phyloP scores from a whole-genome alignment of 1,140 invertebrate species.

The Saccostrea cuccullata region DNA sequence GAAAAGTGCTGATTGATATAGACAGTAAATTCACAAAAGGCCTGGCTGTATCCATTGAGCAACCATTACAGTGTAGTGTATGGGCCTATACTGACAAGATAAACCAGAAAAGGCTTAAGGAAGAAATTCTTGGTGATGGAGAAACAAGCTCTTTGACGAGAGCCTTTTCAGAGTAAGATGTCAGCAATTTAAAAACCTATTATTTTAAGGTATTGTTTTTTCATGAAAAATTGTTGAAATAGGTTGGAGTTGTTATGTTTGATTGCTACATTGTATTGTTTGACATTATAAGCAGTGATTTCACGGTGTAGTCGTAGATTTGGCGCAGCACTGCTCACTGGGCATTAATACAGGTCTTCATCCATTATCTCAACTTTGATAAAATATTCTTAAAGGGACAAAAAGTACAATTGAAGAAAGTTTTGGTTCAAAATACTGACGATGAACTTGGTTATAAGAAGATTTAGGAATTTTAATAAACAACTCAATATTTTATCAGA shows the following conservation, averaged over 20 bases:
- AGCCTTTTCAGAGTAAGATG: conserved; percentile 64
- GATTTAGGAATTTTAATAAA: too few relatives aligned
- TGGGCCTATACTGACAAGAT: conserved; percentile 64
- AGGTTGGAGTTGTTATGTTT: neutral
- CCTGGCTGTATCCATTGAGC: conserved; percentile 61
- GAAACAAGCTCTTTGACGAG: conserved; percentile 56
- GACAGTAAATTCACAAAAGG: conserved; percentile 63
- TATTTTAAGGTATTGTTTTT: neutral
- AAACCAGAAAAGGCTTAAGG: conserved; percentile 33
- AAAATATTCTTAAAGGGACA: too few relatives aligned
- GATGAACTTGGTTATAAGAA: too few relatives aligned
- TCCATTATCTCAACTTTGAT: too few relatives aligned
- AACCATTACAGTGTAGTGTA: conserved; percentile 55
- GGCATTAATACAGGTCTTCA: too few relatives aligned
- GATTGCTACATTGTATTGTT: too few relatives aligned
- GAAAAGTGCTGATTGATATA: conserved; percentile 61
- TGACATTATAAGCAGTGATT: too few relatives aligned
- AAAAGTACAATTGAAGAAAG: too few relatives aligned
- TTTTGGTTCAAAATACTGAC: too few relatives aligned
- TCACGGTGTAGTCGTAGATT: too few relatives aligned
- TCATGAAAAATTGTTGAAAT: neutral
- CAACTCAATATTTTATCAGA: neutral
- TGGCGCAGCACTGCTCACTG: too few relatives aligned
- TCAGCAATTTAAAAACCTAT: neutral
- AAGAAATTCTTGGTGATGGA: conserved; percentile 54